Conservation (phyloP, 35 echinoderm and acorn worm genomes). For the Strongylocentrotus purpuratus region DNA sequence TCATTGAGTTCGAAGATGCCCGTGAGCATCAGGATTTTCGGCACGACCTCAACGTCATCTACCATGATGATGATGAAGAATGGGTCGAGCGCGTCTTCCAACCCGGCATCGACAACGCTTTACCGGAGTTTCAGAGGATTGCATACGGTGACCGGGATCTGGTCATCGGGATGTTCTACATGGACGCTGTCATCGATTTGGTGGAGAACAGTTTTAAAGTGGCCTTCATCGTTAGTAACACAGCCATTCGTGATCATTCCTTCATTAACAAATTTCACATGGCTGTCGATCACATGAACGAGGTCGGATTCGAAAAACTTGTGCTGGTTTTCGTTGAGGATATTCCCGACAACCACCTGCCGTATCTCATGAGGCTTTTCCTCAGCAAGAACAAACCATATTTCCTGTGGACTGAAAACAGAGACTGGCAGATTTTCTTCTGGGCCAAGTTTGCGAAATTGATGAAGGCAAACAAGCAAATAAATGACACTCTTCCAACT, state of each 20-base stretch:
- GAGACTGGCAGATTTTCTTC: not conserved
- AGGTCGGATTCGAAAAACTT: not conserved
- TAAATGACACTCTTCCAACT: not conserved
- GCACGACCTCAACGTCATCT: constrained; percentile 12
- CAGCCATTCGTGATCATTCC: not conserved
- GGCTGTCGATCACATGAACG: constrained; percentile 33
- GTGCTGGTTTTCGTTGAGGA: constrained; percentile 27
- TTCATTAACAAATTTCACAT: constrained; percentile 15
- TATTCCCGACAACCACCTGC: constrained; percentile 10
- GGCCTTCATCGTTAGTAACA: not conserved
- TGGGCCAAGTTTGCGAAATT: constrained; percentile 24
- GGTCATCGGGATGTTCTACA: constrained; percentile 11
- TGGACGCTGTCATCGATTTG: not conserved
- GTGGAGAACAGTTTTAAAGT: constrained; percentile 22
- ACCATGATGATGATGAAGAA: constrained; percentile 33
- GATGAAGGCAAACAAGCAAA: constrained; percentile 21
- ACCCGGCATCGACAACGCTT: not conserved
- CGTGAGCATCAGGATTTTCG: constrained; percentile 18
- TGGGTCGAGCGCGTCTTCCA: constrained; percentile 16
- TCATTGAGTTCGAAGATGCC: not conserved
- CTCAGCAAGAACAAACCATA: constrained; percentile 41
- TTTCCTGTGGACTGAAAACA: not conserved
- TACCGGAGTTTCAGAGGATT: constrained; percentile 2
- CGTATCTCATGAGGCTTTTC: not conserved
- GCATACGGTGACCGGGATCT: constrained; percentile 6